A percentile compares a stretch with the other conserved stretches of the same genome.
phyloP scores from a whole-genome alignment of 2,797 vertebrate species.

The Antrozous pallidus region DNA sequence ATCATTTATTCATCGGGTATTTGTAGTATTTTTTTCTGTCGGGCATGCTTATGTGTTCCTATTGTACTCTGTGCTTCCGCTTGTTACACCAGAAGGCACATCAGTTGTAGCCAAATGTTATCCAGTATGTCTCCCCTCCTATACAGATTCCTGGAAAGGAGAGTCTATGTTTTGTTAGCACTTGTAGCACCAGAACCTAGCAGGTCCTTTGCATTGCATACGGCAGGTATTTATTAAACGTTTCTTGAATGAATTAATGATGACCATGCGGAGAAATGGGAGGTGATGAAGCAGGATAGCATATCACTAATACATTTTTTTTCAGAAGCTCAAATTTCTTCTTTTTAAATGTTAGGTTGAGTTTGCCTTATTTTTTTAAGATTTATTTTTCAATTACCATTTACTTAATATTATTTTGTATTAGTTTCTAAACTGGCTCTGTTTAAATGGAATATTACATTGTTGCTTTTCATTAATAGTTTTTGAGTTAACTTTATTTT shows the following conservation, averaged over 20 bases:
- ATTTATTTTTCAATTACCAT: not conserved
- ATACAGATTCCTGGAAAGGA: not conserved
- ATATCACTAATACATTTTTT: not conserved
- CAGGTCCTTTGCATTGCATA: not conserved
- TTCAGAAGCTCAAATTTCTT: slow-evolving; percentile 18
- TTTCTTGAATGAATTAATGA: slow-evolving; percentile 10
- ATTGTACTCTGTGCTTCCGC: not conserved
- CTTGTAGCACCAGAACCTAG: not conserved
- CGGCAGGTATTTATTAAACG: not conserved
- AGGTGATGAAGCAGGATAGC: not conserved
- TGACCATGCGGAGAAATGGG: not conserved
- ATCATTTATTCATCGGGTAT: not conserved
- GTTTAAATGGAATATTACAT: slow-evolving; percentile 18
- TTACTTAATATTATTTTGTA: not conserved
- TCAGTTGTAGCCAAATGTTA: not conserved
- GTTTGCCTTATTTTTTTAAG: not conserved
- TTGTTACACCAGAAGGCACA: not conserved
- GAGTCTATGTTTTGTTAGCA: not conserved
- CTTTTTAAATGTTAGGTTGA: slow-evolving; percentile 32
- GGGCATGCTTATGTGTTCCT: not conserved
- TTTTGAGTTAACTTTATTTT: slow-evolving; percentile 5
- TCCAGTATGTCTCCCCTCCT: not conserved
- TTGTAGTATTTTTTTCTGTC: not conserved
- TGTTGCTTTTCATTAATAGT: slow-evolving; percentile 21
- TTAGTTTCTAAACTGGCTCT: not conserved